These are phyloP conservation scores for Rutilus rutilus DNA, from an alignment of 2,113 vertebrate species.

Conservation along the genomic window DNA sequence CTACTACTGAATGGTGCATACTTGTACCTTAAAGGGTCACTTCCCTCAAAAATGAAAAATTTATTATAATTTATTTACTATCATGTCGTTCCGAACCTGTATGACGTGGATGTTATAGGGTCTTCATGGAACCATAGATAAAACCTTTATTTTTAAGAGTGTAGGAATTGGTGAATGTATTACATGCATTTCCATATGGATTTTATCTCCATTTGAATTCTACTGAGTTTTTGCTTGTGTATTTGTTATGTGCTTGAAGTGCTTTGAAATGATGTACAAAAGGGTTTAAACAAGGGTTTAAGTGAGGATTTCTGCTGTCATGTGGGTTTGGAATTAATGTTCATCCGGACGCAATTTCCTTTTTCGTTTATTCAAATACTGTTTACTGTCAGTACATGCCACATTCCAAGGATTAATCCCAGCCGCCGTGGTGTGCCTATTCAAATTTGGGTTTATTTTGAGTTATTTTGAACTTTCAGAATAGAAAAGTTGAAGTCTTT, in stretches of 20 bases:
- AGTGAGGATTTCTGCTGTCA: conserved; percentile 23
- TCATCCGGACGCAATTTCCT: conserved; percentile 22
- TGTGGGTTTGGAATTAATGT: conserved; percentile 24
- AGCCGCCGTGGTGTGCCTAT: background rate
- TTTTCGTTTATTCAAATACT: conserved; percentile 7
- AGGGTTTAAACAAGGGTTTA: conserved; percentile 34
- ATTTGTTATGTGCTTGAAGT: background rate
- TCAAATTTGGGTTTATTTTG: conserved; percentile 5
- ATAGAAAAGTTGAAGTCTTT: conserved; percentile 10
- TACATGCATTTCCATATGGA: background rate
- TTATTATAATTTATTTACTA: background rate
- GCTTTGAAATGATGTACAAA: conserved; percentile 29
- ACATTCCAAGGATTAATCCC: conserved; percentile 24
- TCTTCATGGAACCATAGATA: background rate
- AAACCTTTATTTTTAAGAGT: background rate
- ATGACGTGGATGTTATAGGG: background rate
- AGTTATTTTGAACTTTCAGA: conserved; percentile 9
- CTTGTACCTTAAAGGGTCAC: background rate
- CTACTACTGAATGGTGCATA: background rate
- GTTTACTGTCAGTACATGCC: conserved; percentile 23
- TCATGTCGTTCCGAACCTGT: too few species aligned
- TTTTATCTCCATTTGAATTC: conserved; percentile 20
- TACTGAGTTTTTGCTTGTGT: background rate
- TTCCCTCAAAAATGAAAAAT: background rate
- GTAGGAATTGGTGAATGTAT: background rate